These are phyloP conservation scores for Drosophila helvetica DNA, from an alignment of 2,888 invertebrate genomes.

Conservation along the genomic window DNA sequence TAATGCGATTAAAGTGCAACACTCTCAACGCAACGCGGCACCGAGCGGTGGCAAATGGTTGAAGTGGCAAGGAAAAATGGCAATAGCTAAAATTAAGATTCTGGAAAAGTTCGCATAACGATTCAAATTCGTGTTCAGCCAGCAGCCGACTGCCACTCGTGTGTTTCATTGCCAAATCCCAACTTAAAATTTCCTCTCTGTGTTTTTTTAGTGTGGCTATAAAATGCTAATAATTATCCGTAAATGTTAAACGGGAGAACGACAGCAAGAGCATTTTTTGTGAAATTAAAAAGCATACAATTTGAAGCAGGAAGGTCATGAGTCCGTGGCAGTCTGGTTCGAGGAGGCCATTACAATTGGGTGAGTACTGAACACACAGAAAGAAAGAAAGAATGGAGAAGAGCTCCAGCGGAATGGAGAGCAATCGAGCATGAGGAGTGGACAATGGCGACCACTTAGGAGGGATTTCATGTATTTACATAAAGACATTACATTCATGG, in stretches of 20 bases:
- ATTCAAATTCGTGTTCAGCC: slow-evolving; percentile 5
- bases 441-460: slow-evolving; percentile 11
- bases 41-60: slow-evolving; percentile 18
- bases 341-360: slow-evolving; percentile 44
- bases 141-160: neutral
- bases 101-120: slow-evolving; percentile 24
- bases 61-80: slow-evolving; percentile 26
- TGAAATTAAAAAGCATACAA: slow-evolving; percentile 29
- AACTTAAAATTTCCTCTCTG: slow-evolving; percentile 15
- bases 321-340: slow-evolving; percentile 12
- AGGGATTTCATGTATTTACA: slow-evolving; percentile 1
- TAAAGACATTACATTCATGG: neutral
- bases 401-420: slow-evolving; percentile 1
- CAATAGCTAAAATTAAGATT: slow-evolving; percentile 31
- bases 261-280: slow-evolving; percentile 16
- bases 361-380: slow-evolving; percentile 45
- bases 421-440: neutral
- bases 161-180: slow-evolving; percentile 13
- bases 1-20: slow-evolving; percentile 81
- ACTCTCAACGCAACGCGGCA: slow-evolving; percentile 43
- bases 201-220: slow-evolving; percentile 12
- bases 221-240: slow-evolving; percentile 42
- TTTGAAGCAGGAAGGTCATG: slow-evolving; percentile 25
- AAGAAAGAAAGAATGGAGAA: slow-evolving; percentile 12
- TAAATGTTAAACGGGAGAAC: slow-evolving; percentile 33